Percentiles rank a stretch among this genome's conserved stretches.
Conservation (phyloP, 2,797 vertebrate species). For the Gouania willdenowi region DNA sequence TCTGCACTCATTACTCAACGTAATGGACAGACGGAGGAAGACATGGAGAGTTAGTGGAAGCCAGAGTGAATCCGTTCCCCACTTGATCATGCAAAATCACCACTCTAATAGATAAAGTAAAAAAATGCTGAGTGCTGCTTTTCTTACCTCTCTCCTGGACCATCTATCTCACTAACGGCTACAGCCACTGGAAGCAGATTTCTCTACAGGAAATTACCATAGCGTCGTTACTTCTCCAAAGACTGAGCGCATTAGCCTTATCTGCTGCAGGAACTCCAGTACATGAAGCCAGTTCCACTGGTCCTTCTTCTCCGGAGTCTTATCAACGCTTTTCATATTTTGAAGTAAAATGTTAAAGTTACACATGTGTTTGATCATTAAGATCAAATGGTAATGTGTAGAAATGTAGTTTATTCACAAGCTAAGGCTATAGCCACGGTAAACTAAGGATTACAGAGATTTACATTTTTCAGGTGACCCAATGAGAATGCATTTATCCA, state of each 20-base stretch:
- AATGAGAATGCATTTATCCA: too few relatives aligned
- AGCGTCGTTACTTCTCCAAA: constrained; percentile 32
- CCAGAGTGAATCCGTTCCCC: constrained; percentile 39
- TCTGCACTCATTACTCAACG: constrained; percentile 57
- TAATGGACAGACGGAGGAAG: constrained; percentile 51
- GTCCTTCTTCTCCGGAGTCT: constrained; percentile 18
- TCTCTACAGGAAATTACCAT: constrained; percentile 68
- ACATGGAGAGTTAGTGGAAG: constrained; percentile 24
- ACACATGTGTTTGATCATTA: constrained; percentile 18
- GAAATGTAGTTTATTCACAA: too few relatives aligned
- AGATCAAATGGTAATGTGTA: too few relatives aligned
- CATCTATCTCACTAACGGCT: constrained; percentile 70
- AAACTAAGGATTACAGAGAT: too few relatives aligned
- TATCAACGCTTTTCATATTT: constrained; percentile 27
- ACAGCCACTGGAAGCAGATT: constrained; percentile 51
- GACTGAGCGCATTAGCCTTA: constrained; percentile 57
- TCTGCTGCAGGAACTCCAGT: constrained; percentile 37
- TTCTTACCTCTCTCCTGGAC: constrained; percentile 47
- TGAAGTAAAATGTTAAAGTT: constrained; percentile 32
- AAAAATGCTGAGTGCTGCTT: constrained; percentile 67
- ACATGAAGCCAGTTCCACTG: constrained; percentile 15
- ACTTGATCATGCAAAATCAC: constrained; percentile 71
- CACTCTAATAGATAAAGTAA: constrained; percentile 70
- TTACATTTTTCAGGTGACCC: too few relatives aligned
- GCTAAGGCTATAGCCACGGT: too few relatives aligned